A percentile compares a stretch with the other conserved stretches of the same genome.
These are phyloP conservation scores for Malthinus seriepunctatus DNA, from an alignment of 2,888 invertebrate genomes.

Conservation along the genomic window DNA sequence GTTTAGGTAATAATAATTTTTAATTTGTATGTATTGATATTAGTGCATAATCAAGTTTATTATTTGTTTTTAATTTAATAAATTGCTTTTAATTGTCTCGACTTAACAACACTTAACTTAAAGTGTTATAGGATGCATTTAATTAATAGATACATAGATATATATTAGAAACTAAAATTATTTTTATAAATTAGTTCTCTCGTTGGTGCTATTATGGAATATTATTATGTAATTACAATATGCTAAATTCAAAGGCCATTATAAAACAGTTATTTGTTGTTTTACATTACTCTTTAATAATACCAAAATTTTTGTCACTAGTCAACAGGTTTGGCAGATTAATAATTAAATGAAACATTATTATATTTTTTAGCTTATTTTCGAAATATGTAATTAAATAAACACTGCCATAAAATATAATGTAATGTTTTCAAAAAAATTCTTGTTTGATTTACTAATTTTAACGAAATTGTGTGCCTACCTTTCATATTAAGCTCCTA, in stretches of 20 bases:
- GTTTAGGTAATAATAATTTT: constrained; percentile 33
- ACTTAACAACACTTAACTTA: background rate
- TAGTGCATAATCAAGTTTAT: constrained; percentile 8
- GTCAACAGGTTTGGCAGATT: constrained; percentile 36
- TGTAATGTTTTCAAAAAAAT: constrained; percentile 39
- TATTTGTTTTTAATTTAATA: constrained; percentile 13
- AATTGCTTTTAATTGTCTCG: constrained; percentile 11
- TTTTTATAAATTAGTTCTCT: constrained; percentile 17
- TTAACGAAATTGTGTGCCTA: too few relatives aligned
- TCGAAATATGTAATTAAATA: constrained; percentile 26
- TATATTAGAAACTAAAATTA: constrained; percentile 14
- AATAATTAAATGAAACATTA: constrained; percentile 1
- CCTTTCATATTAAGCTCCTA: too few relatives aligned
- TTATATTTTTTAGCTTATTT: constrained; percentile 14
- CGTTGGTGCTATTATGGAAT: constrained; percentile 16
- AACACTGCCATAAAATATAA: constrained; percentile 52
- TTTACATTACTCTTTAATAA: constrained; percentile 9
- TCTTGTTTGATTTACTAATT: background rate
- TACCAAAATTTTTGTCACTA: constrained; percentile 33
- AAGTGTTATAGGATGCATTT: background rate
- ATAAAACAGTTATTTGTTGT: constrained; percentile 7
- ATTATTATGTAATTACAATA: constrained; percentile 13
- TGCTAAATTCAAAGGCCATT: constrained; percentile 8
- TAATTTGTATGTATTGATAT: constrained; percentile 20
- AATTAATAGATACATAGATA: constrained; percentile 10